Percentiles rank a stretch among this genome's conserved stretches.
These are phyloP conservation scores for Nesospiza acunhae DNA, from an alignment of 2,113 vertebrate genomes.

Conservation along the genomic window DNA sequence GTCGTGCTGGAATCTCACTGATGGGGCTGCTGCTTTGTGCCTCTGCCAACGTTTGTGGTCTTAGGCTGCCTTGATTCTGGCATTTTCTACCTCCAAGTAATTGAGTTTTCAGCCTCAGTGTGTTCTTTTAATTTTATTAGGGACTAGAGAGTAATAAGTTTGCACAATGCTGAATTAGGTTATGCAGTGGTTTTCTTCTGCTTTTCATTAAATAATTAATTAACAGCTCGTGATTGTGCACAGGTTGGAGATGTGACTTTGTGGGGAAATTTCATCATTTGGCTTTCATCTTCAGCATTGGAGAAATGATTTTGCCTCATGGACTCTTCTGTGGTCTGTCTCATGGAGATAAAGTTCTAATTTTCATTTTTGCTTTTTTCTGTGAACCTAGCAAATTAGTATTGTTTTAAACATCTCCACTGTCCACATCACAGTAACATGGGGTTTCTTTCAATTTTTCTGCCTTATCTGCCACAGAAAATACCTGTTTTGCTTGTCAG, in stretches of 20 bases:
- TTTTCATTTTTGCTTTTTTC: neutral
- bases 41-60: neutral
- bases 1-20: fast-evolving
- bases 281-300: neutral
- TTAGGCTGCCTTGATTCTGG: neutral
- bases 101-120: neutral
- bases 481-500: neutral
- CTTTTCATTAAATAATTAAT: neutral
- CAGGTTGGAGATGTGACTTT: neutral
- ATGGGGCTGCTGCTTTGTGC: neutral
- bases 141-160: neutral
- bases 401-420: neutral
- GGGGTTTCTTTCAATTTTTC: neutral
- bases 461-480: neutral
- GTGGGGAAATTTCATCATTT: neutral
- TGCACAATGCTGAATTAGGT: neutral
- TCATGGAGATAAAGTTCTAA: neutral
- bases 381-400: neutral
- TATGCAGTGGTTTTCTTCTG: neutral
- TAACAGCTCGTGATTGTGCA: neutral
- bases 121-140: neutral
- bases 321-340: neutral
- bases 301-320: neutral
- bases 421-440: neutral
- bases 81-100: neutral